phyloP scores from a whole-genome alignment of 2,113 vertebrate species.

The Suncus etruscus region DNA sequence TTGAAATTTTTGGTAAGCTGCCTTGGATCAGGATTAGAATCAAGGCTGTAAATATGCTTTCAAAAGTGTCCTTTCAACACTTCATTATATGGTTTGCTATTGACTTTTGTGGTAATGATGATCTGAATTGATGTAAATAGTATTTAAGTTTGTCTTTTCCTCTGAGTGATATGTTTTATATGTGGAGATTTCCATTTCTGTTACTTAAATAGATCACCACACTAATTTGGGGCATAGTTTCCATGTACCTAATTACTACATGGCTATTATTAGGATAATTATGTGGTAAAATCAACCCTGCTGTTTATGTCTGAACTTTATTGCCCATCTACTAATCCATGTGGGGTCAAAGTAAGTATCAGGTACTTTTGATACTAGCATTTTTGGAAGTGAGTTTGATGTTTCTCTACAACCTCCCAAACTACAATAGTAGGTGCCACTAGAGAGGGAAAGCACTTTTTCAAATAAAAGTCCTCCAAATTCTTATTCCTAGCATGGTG shows the following conservation, averaged over 20 bases:
- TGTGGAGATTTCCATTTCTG: constrained; percentile 72
- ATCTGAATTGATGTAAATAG: constrained; percentile 74
- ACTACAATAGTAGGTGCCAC: background rate
- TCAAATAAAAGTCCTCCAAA: background rate
- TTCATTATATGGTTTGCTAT: constrained; percentile 68
- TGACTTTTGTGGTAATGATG: constrained; percentile 56
- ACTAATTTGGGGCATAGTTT: constrained; percentile 63
- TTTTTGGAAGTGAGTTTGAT: background rate
- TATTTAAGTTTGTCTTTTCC: constrained; percentile 78
- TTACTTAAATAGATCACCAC: constrained; percentile 80
- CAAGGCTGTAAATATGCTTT: constrained; percentile 71
- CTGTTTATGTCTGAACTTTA: constrained; percentile 68
- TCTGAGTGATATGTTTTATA: constrained; percentile 73
- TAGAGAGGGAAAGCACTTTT: background rate
- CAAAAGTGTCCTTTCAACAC: constrained; percentile 66
- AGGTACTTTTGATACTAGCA: background rate
- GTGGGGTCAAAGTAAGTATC: constrained; percentile 55
- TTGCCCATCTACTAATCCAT: constrained; percentile 43
- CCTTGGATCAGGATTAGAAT: constrained; percentile 62
- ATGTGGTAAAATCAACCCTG: constrained; percentile 77
- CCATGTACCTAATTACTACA: constrained; percentile 79
- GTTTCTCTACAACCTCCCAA: background rate
- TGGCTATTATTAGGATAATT: constrained; percentile 77
- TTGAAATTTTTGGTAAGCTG: constrained; percentile 60
- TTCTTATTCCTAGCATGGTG: background rate